Evolutionary conservation across 2,888 invertebrate genomes (phyloP).

Genomic region (Saturnia pavonia): DNA sequence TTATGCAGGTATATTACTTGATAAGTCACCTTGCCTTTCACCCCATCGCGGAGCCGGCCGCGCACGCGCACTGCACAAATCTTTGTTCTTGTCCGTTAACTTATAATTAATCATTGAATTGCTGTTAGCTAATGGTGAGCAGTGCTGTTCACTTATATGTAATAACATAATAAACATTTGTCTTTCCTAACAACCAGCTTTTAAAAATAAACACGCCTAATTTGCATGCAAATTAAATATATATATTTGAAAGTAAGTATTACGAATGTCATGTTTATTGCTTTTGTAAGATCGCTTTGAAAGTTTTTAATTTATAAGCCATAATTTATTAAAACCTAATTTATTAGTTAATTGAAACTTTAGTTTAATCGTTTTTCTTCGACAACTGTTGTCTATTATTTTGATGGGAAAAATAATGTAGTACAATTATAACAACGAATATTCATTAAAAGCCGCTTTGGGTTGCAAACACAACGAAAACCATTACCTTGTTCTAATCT

Average conservation of each 20-base stretch:
- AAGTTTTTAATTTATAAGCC: neutral
- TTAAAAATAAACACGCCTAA: neutral
- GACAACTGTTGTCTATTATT: neutral
- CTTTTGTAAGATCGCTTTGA: neutral
- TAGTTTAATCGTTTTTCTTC: neutral
- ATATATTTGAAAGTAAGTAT: no score
- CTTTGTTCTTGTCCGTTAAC: constrained; percentile 28
- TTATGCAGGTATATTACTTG: constrained; percentile 10
- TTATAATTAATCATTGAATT: constrained; percentile 21
- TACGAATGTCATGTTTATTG: no score
- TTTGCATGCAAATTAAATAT: neutral
- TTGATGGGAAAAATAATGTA: neutral
- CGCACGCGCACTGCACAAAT: constrained; percentile 21
- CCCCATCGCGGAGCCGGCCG: constrained; percentile 12
- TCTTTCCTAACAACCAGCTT: neutral
- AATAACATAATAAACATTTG: neutral
- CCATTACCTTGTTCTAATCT: no score
- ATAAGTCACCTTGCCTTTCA: constrained; percentile 34
- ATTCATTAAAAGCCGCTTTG: no score
- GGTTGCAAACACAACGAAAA: no score
- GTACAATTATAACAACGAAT: neutral
- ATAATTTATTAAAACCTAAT: neutral
- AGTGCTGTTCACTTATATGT: neutral
- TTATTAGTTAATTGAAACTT: neutral
- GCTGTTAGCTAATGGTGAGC: neutral